phyloP scores from a whole-genome alignment of 1,140 invertebrate species.

The Zaprionus ornatus region DNA sequence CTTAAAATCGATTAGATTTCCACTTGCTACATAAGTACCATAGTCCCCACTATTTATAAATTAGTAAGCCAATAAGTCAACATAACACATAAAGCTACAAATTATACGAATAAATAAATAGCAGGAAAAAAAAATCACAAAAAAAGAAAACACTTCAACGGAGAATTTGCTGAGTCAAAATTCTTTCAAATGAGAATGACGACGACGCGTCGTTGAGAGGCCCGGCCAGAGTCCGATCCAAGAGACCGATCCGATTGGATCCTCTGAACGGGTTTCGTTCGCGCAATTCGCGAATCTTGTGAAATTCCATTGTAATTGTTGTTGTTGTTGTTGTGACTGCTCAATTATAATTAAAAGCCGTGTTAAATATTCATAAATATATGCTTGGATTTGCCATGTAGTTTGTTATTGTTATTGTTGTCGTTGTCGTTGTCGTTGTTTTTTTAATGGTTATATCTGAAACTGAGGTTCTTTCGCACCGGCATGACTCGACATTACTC shows the following conservation, averaged over 20 bases:
- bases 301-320: constrained; percentile 45
- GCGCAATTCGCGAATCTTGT: constrained; percentile 34
- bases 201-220: constrained; percentile 13
- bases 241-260: background rate
- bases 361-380: constrained; percentile 45
- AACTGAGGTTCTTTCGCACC: constrained; percentile 33
- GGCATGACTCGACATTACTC: constrained; percentile 32
- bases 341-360: constrained; percentile 37
- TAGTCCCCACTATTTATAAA: constrained; percentile 22
- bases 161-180: constrained; percentile 12
- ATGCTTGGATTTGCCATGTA: constrained; percentile 19
- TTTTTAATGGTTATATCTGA: background rate
- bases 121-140: background rate
- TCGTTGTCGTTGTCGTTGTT: background rate
- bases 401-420: constrained; percentile 10
- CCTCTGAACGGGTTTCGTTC: constrained; percentile 34
- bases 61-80: constrained; percentile 44
- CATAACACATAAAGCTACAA: constrained; percentile 6
- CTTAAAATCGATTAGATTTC: background rate
- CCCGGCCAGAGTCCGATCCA: background rate
- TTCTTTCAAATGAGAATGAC: constrained; percentile 26
- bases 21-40: background rate
- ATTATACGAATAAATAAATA: constrained; percentile 21
- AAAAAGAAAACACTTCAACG: background rate
- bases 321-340: constrained; percentile 13